Percentiles rank a stretch among this genome's conserved stretches.
phyloP scores from a whole-genome alignment of 2,113 vertebrate species.

The Ondatra zibethicus region DNA sequence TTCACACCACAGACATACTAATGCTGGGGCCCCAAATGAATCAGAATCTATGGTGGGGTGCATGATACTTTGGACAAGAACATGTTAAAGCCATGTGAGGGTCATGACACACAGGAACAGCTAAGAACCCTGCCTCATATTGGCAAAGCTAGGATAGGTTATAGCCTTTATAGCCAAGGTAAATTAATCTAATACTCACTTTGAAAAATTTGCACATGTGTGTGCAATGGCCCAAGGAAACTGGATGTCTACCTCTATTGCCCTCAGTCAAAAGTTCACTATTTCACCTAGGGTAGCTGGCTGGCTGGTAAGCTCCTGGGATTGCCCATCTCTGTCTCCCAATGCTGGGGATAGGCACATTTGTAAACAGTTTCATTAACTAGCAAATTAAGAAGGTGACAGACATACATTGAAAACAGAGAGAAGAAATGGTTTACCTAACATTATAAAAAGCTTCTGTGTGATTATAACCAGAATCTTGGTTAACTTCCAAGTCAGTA shows the following conservation, averaged over 20 bases:
- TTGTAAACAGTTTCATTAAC: constrained; percentile 24
- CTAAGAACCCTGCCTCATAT: neutral
- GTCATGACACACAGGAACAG: neutral
- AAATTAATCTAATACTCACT: neutral
- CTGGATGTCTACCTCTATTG: neutral
- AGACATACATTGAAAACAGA: constrained; percentile 1
- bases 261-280: neutral
- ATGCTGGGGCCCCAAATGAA: neutral
- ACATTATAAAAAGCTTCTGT: neutral
- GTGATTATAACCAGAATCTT: constrained; percentile 9
- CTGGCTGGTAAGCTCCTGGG: neutral
- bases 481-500: constrained; percentile 5
- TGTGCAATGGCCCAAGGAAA: neutral
- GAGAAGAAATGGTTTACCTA: neutral
- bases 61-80: neutral
- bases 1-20: neutral
- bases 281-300: too few species aligned
- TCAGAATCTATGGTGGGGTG: neutral
- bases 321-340: neutral
- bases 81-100: neutral
- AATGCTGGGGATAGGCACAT: neutral
- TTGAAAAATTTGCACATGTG: neutral
- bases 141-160: neutral
- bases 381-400: neutral
- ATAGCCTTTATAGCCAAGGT: neutral